phyloP scores from a whole-genome alignment of 1,140 invertebrate species.

The Trichoplusia ni region DNA sequence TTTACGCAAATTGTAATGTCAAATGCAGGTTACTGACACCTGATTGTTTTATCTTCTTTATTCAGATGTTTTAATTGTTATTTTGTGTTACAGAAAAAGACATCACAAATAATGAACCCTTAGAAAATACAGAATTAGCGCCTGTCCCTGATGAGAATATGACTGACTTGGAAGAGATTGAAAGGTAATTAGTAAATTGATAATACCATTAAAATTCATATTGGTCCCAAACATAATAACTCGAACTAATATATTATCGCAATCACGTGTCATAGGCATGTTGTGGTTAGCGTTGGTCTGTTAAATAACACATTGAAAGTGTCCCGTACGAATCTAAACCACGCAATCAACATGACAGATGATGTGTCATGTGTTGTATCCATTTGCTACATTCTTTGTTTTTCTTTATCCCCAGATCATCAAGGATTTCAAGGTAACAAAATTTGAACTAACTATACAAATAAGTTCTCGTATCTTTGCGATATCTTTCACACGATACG shows the following conservation, averaged over 20 bases:
- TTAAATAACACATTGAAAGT: too few species aligned
- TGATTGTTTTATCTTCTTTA: too few species aligned
- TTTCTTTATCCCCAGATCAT: conserved; percentile 23
- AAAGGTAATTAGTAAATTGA: conserved; percentile 62
- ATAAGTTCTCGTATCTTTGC: too few species aligned
- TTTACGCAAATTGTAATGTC: background rate
- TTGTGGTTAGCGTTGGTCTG: too few species aligned
- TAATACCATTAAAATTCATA: conserved; percentile 3
- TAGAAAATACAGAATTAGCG: conserved; percentile 77
- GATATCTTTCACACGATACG: conserved; percentile 6
- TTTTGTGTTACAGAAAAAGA: conserved; percentile 77
- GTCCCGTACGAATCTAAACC: too few species aligned
- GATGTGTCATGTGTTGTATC: background rate
- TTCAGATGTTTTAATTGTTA: too few species aligned
- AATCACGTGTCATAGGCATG: too few species aligned
- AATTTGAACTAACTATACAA: conserved; percentile 15
- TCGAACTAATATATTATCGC: too few species aligned
- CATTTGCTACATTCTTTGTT: conserved; percentile 17
- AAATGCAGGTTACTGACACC: background rate
- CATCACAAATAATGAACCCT: conserved; percentile 76
- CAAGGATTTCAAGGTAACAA: conserved; percentile 20
- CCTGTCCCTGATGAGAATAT: conserved; percentile 72
- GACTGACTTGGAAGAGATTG: conserved; percentile 75
- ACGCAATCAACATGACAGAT: too few species aligned
- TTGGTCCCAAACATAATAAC: too few species aligned